These are phyloP conservation scores for Sturnus vulgaris DNA, from an alignment of 2,113 vertebrate species.

Conservation along the genomic window DNA sequence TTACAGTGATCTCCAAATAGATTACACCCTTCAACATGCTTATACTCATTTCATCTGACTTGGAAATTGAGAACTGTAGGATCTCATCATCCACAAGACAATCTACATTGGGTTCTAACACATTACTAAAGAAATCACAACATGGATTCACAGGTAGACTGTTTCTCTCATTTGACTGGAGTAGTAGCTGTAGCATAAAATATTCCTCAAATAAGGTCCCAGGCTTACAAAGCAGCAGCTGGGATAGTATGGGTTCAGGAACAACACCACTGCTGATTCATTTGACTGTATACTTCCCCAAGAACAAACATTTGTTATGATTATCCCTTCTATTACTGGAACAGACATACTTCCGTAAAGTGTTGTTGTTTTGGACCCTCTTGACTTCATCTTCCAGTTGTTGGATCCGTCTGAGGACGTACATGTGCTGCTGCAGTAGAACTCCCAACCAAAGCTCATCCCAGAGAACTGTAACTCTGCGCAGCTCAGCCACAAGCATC, in stretches of 20 bases:
- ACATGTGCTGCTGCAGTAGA: conserved; percentile 95
- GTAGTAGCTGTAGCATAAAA: neutral
- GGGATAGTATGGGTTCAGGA: neutral
- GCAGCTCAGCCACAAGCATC: conserved; percentile 94
- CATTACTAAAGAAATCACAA: neutral
- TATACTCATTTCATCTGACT: neutral
- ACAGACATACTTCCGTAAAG: conserved; percentile 85
- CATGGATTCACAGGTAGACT: neutral
- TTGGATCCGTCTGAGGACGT: conserved; percentile 90
- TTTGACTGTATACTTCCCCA: neutral
- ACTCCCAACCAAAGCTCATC: conserved; percentile 97
- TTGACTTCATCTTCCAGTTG: conserved; percentile 98
- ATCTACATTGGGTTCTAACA: neutral
- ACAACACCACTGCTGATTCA: rapidly evolving
- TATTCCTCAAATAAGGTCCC: neutral
- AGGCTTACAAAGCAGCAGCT: neutral
- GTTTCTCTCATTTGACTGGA: neutral
- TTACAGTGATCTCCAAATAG: neutral
- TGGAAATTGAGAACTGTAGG: neutral
- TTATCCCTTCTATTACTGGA: neutral
- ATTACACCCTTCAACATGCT: neutral
- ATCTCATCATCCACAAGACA: neutral
- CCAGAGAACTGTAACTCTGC: conserved; percentile 96
- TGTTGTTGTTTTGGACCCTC: conserved; percentile 95
- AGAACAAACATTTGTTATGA: neutral